These are phyloP conservation scores for Apostichopus californicus DNA, from an alignment of 35 echinoderm and acorn worm species.

Conservation along the genomic window DNA sequence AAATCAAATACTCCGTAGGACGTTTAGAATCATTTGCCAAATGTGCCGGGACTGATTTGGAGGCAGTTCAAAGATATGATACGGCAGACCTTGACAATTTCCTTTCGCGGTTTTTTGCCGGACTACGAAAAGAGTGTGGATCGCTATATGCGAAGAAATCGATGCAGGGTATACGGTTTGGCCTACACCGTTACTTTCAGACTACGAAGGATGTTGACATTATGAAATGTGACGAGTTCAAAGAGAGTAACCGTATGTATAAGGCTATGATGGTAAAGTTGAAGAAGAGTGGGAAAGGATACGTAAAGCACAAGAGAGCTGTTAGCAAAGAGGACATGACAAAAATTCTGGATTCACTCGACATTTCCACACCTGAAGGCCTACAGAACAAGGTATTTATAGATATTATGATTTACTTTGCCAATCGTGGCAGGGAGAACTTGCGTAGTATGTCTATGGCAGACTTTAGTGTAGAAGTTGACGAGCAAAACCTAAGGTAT, in stretches of 20 bases:
- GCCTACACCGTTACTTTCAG: constrained; percentile 62
- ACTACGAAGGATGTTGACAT: constrained; percentile 5
- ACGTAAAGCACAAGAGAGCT: too few relatives aligned
- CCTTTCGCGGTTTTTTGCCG: constrained; percentile 51
- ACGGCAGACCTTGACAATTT: constrained; percentile 32
- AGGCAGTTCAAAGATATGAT: neutral
- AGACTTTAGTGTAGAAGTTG: constrained; percentile 60
- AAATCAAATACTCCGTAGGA: neutral
- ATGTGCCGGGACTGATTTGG: constrained; percentile 8
- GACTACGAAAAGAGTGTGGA: constrained; percentile 22
- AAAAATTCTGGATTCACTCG: neutral
- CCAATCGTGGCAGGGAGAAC: constrained; percentile 65
- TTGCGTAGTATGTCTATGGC: constrained; percentile 50
- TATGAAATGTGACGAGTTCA: constrained; percentile 43
- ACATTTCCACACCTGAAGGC: constrained; percentile 28
- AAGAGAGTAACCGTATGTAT: constrained; percentile 43
- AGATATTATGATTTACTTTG: constrained; percentile 76
- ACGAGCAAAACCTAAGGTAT: constrained; percentile 69
- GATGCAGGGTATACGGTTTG: constrained; percentile 44
- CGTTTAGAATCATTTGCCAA: neutral
- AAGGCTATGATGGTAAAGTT: constrained; percentile 58
- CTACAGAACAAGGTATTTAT: constrained; percentile 63
- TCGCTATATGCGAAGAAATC: constrained; percentile 65
- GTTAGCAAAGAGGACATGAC: too few relatives aligned
- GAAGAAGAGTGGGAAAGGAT: neutral